Conservation (phyloP, 2,888 invertebrate species). For the Sepioteuthis lessoniana region DNA sequence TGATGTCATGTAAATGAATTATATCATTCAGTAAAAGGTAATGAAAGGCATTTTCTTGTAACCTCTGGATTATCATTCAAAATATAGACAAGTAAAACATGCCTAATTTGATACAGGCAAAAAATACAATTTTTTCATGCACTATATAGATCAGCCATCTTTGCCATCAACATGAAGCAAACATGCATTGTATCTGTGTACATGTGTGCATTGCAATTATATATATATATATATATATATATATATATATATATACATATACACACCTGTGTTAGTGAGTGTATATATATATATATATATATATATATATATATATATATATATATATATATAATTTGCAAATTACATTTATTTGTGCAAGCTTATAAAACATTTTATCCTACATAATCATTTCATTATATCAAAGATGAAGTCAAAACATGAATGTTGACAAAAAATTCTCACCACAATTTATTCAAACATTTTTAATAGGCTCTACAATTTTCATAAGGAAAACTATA, state of each 20-base stretch:
- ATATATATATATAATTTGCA: slow-evolving; percentile 6
- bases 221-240: background rate
- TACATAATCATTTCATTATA: slow-evolving; percentile 16
- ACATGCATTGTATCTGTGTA: slow-evolving; percentile 20
- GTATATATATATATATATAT: slow-evolving; percentile 35
- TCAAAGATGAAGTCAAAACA: background rate
- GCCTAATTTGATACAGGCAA: background rate
- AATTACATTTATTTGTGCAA: slow-evolving; percentile 33
- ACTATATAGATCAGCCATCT: background rate
- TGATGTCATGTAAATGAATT: too few species aligned
- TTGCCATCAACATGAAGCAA: background rate
- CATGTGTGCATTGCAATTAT: background rate
- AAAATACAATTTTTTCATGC: background rate
- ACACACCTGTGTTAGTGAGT: background rate
- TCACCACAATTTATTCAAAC: slow-evolving; percentile 43
- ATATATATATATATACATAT: slow-evolving; percentile 34
- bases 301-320: slow-evolving; percentile 38
- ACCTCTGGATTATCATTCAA: background rate
- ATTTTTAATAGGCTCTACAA: background rate
- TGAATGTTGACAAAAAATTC: slow-evolving; percentile 47
- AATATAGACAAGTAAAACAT: background rate
- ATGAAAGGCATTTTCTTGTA: background rate
- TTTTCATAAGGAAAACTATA: slow-evolving; percentile 8
- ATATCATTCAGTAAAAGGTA: background rate
- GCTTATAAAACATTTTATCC: slow-evolving; percentile 17